phyloP scores from a whole-genome alignment of 2,888 invertebrate species.

The Deroplatys truncata region DNA sequence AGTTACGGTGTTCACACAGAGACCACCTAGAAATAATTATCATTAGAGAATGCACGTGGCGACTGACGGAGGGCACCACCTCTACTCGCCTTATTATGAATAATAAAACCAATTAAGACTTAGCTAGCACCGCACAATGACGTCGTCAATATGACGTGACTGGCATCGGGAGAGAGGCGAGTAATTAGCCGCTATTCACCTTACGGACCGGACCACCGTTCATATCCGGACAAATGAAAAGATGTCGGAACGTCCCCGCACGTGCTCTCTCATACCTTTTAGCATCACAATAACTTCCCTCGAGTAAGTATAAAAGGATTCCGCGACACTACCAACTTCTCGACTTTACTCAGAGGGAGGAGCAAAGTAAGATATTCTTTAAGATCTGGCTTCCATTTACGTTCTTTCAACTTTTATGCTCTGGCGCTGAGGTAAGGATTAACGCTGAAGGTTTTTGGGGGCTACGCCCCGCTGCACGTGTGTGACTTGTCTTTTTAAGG shows the following conservation, averaged over 20 bases:
- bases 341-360: neutral
- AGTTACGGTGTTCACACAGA: no score
- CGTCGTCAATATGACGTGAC: neutral
- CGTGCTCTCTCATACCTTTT: neutral
- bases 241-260: neutral
- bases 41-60: neutral
- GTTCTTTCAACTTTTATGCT: neutral
- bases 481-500: neutral
- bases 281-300: neutral
- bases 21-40: neutral
- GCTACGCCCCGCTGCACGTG: neutral
- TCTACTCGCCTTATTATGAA: neutral
- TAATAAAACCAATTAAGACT: neutral
- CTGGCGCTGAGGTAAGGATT: neutral
- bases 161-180: neutral
- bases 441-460: neutral
- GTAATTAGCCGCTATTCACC: neutral
- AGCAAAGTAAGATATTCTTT: no score
- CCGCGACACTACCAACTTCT: neutral
- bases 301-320: neutral
- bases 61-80: neutral
- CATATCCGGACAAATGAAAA: no score
- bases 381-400: neutral
- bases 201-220: neutral
- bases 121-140: neutral